Evolutionary conservation across 1,140 invertebrate genomes (phyloP), one percentile per base, ranked within the genome.

Genomic region (Bombus superbus): DNA sequence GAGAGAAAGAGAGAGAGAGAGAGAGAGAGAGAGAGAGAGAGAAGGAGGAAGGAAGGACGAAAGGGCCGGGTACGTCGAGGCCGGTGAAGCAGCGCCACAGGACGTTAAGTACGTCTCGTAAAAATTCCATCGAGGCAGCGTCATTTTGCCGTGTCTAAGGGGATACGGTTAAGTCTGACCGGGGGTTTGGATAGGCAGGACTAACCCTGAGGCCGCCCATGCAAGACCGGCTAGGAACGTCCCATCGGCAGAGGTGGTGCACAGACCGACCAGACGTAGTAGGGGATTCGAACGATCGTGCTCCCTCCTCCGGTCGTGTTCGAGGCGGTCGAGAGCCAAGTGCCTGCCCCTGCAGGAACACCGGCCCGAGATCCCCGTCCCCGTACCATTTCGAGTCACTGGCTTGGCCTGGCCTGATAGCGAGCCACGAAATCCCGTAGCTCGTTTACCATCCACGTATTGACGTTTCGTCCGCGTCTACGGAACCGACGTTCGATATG

Each of bases 91-190:
- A 76, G 77, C 83, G 83, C 80, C 84, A 76, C 83, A 83, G 83
- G 91, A 92, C 93, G 92, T 94, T 94, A 95, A 94, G 91, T 94
- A 94, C 91, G 89, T 92, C 94, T 95, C 94, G 94, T 95, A 95
- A 95, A 95, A 95, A 95, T 94, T 94, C 94, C 93, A 93, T 91
- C 90, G 93, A 88, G 92, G 90, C 90, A 93, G 88, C 93, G 93
- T 94, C 94, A 95, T 95, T 94, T 95, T 95, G 92, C 83, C 76
- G 84, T 81, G 85, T 57, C 22, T 78, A 40, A 72, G 32, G 69
- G 72, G 25, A 68, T 86, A 53, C 68, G 83, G 62, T 73, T 35
- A 38, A 15, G 69, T 35, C 35, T 57, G 68, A 4, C 6, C 53
- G 80, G 68, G 81, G 81, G 81, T 53, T 57, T 13, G 1, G 28